Base-by-base conservation (phyloP, 2,113 vertebrate species). In the Triplophysa tibetana region DNA sequence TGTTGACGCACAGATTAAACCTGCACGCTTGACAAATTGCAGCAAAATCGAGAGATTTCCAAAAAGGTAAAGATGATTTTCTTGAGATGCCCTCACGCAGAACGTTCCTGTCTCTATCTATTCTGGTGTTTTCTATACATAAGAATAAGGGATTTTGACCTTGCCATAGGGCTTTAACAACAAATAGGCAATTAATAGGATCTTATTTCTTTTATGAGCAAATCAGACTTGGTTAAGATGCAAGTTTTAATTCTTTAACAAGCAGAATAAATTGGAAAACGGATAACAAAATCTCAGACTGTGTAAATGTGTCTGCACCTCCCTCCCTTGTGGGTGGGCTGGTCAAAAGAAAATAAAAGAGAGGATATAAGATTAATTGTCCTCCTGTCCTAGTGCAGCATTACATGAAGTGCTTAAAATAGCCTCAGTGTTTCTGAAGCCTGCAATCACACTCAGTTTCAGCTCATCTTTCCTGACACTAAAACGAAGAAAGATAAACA, bases 291-390 rank as follows among this genome's bases (percentile, higher is more conserved):
- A n/a, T 61, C 33, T 60, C n/a, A 41, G 29, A 74, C 54, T 62
- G 4, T 66, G 14, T 50, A 21, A 56, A 60, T 64, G 56, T 70
- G 58, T 81, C 43, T 19, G 64, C 43, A 21, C 19, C 12, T 72
- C 70, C 45, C 29, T 48, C 23, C 80, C 86, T 92, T 86, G 77
- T 90, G 93, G 92, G 92, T 94, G 92, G 93, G 88, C 92, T 88
- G 81, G 87, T 87, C 78, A 86, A 85, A 88, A 86, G 88, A 87
- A 90, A 92, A 92, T 88, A 90, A 90, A 88, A 90, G 86, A 89
- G 84, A 38, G 58, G 80, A 83, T 85, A 83, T 74, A 80, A 92
- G 90, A 94, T 94, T 93, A 87, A 94, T 93, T 87, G 86, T 90
- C 86, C 79, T 85, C 86, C 79, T 85, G 64, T 64, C 73, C 61